Evolutionary conservation across 2,797 vertebrate species (phyloP), one percentile per base, ranked within the genome.

Genomic region (Iguana delicatissima): DNA sequence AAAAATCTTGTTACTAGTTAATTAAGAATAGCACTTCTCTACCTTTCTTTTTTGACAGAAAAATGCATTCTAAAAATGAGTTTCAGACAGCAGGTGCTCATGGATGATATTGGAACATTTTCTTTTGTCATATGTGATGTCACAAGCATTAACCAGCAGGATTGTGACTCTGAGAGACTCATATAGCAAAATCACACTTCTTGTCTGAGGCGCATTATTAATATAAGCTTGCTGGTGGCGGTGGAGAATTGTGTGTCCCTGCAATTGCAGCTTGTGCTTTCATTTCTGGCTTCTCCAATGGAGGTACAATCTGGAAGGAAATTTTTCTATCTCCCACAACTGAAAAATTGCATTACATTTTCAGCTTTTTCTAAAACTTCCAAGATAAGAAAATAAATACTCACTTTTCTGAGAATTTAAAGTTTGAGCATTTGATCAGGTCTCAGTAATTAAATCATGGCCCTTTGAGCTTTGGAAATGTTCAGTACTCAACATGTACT

Each of bases 391-490:
- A 86, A 74, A 82, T 82, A 74, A 64, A 22, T 84, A 14, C 10
- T 46, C 8, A 29, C 20, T 67, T 79, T 86, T 29, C 59, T 84
- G 42, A 32, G 80, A 87, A n/a, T 10, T 79, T 62, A 46, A 85
- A 62, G 3, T 13, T 62, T 84, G n/a, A 35, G 20, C 57, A 57
- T 69, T 64, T 91, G 76, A 50, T 46, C 24, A 79, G 57, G 4
- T 84, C 26, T 35, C 35, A 85, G 80, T 86, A 32, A 10, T 87
- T 50, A 55, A 5, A 24, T 87, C 26, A 83, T 83, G 26, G 18
- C 50, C 62, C 69, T 87, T 29, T 59, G 3, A 46, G 12, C 4
- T 84, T 87, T 94, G 86, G 88, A 90, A 90, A 64, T 26, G 42
- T 59, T 46, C 80, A 35, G 73, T 73, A 59, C 26, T 73, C 55